Conservation (phyloP, 2,888 invertebrate species). For the Macrosiphum euphorbiae region DNA sequence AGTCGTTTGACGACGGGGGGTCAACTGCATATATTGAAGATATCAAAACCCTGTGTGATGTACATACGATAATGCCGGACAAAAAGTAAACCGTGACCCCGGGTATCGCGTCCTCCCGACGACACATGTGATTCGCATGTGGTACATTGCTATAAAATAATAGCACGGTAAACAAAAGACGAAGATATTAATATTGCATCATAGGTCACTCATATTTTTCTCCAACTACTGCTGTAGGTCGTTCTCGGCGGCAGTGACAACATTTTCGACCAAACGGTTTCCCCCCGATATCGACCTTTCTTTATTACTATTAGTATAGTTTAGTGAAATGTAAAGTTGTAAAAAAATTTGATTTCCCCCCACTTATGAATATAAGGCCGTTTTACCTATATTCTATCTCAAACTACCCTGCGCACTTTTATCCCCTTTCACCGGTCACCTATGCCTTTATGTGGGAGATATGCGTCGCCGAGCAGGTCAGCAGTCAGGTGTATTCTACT, state of each 20-base stretch:
- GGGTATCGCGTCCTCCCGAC: background rate
- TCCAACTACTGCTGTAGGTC: background rate
- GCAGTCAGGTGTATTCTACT: too few relatives aligned
- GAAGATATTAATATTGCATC: background rate
- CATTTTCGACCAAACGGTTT: background rate
- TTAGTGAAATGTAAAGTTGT: background rate
- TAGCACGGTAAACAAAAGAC: background rate
- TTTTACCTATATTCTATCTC: background rate
- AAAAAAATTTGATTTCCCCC: background rate
- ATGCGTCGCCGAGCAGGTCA: too few relatives aligned
- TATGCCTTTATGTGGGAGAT: too few relatives aligned
- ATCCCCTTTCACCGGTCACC: too few relatives aligned
- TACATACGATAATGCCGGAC: background rate
- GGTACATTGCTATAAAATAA: background rate
- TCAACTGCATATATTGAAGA: background rate
- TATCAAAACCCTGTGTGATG: background rate
- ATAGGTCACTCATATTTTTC: background rate
- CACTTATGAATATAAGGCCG: background rate
- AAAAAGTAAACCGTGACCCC: background rate
- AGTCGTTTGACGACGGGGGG: background rate
- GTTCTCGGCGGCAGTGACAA: background rate
- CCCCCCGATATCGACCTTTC: background rate
- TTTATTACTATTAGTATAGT: background rate
- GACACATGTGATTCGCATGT: background rate
- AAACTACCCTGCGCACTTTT: too few relatives aligned